Conservation (phyloP, 2,797 vertebrate genomes). For the Hypotaenidia okinawae region DNA sequence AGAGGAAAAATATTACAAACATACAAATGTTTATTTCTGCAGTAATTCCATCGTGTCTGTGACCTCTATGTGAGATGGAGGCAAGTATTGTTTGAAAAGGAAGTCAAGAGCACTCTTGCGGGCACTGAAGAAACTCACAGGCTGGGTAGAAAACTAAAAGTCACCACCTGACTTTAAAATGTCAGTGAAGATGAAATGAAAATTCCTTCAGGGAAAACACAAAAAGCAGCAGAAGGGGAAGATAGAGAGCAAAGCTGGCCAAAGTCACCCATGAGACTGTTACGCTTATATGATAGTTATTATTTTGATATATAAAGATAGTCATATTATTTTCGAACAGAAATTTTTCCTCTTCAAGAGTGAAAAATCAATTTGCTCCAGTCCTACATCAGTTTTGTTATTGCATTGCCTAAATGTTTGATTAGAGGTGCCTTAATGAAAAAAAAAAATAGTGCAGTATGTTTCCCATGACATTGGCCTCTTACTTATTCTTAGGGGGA, state of each 20-base stretch:
- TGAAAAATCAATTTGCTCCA: not conserved
- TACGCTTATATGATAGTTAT: not conserved
- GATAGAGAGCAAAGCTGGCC: not conserved
- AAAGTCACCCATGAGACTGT: not conserved
- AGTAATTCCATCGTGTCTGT: not conserved
- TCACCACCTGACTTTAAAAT: conserved; percentile 53
- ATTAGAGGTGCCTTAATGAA: not conserved
- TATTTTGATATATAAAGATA: not conserved
- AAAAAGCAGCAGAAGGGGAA: not conserved
- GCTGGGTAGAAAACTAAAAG: conserved; percentile 51
- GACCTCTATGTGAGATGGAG: not conserved
- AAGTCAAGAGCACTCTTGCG: not conserved
- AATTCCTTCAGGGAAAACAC: conserved; percentile 21
- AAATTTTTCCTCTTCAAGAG: not conserved
- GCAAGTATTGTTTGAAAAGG: not conserved
- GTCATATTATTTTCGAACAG: not conserved
- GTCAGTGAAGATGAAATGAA: conserved; percentile 19
- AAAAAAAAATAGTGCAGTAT: not conserved
- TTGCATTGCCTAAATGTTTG: not conserved
- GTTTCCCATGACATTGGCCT: not conserved
- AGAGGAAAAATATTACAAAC: not conserved
- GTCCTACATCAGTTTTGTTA: not conserved
- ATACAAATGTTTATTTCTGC: not conserved
- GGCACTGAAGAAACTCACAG: conserved; percentile 9
- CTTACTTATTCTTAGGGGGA: not conserved